Conservation (phyloP, 2,888 invertebrate genomes). For the Papilio demoleus region DNA sequence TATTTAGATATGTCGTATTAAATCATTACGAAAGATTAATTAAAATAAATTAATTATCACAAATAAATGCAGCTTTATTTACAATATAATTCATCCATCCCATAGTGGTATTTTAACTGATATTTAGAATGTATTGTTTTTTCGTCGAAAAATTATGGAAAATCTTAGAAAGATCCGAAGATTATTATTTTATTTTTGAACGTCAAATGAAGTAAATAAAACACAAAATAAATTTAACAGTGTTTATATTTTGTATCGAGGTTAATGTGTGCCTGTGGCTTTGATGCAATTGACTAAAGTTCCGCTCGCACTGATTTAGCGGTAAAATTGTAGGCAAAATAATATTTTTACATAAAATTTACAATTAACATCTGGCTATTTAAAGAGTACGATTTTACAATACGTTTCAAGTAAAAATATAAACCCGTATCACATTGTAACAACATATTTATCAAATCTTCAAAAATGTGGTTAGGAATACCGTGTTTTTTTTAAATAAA, state of each 20-base stretch:
- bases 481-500: too few relatives aligned
- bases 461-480: background rate
- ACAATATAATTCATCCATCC: too few relatives aligned
- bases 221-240: constrained; percentile 72
- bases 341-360: background rate
- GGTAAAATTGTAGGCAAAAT: background rate
- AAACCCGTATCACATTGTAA: background rate
- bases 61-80: constrained; percentile 26
- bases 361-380: background rate
- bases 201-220: too few relatives aligned
- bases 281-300: constrained; percentile 56
- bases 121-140: too few relatives aligned
- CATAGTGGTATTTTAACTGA: too few relatives aligned
- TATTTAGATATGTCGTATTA: constrained; percentile 74
- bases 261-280: constrained; percentile 79
- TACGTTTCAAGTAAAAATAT: background rate
- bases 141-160: too few relatives aligned
- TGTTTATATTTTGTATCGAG: constrained; percentile 81
- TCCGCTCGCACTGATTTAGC: constrained; percentile 41
- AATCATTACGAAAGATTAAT: constrained; percentile 69
- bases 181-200: too few relatives aligned
- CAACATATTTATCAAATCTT: background rate
- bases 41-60: constrained; percentile 60
- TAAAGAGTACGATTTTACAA: background rate
- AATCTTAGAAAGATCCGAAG: too few relatives aligned